A percentile compares a stretch with the other conserved stretches of the same genome.
phyloP scores from a whole-genome alignment of 2,113 vertebrate species.

The Gnathonemus longibarbis region DNA sequence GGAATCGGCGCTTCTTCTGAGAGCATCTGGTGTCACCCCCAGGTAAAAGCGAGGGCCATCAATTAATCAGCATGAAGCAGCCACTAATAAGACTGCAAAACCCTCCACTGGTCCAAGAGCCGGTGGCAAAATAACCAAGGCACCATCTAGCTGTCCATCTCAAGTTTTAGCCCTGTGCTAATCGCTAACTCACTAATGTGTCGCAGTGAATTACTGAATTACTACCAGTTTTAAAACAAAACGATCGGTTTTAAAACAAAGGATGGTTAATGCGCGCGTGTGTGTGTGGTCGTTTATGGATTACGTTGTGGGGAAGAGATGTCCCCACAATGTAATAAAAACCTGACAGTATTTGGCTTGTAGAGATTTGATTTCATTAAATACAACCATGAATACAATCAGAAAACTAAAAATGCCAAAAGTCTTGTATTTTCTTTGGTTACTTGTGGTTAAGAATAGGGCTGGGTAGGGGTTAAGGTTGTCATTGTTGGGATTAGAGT shows the following conservation, averaged over 20 bases:
- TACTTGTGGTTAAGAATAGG: not conserved
- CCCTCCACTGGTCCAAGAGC: conserved; percentile 20
- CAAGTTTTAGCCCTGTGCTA: conserved; percentile 14
- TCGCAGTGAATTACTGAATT: not conserved
- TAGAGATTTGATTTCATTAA: not conserved
- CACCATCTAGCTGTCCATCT: conserved; percentile 12
- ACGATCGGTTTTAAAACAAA: not conserved
- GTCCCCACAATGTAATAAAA: not conserved
- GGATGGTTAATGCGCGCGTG: not conserved
- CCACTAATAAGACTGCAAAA: conserved; percentile 20
- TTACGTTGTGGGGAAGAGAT: not conserved
- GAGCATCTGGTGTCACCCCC: conserved; percentile 34
- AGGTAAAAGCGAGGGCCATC: conserved; percentile 35
- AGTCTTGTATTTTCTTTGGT: not conserved
- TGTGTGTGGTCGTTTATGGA: not conserved
- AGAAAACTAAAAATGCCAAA: not conserved
- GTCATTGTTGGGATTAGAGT: not conserved
- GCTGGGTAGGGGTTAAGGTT: not conserved
- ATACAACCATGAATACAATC: not conserved
- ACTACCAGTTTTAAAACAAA: not conserved
- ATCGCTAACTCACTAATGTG: conserved; percentile 14
- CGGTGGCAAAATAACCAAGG: conserved; percentile 15
- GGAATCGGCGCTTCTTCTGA: conserved; percentile 16
- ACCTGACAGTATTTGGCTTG: not conserved
- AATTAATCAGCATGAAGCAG: conserved; percentile 33